Evolutionary conservation across 1,140 invertebrate species (phyloP).

Genomic region (Penaeus japonicus): DNA sequence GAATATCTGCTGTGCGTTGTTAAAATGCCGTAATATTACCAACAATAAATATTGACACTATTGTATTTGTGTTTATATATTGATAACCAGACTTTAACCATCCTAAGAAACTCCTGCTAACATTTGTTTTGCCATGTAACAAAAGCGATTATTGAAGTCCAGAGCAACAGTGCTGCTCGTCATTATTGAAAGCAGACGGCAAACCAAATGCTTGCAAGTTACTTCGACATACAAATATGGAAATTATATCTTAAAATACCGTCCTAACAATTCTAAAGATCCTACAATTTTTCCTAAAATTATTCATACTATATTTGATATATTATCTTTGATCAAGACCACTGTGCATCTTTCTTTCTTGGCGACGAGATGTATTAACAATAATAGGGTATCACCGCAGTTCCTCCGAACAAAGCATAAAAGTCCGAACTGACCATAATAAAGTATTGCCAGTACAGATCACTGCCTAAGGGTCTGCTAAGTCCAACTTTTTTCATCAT

Average conservation of each 20-base stretch:
- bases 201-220: slow-evolving; percentile 56
- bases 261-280: slow-evolving; percentile 54
- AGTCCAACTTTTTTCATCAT: slow-evolving; percentile 15
- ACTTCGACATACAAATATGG: slow-evolving; percentile 53
- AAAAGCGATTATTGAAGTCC: slow-evolving; percentile 51
- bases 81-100: slow-evolving; percentile 54
- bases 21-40: slow-evolving; percentile 55
- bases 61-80: slow-evolving; percentile 54
- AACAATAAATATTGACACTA: slow-evolving; percentile 54
- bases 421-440: slow-evolving; percentile 42
- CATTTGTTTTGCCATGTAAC: slow-evolving; percentile 55
- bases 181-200: slow-evolving; percentile 50
- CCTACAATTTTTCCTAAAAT: slow-evolving; percentile 53
- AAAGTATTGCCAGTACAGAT: slow-evolving; percentile 45
- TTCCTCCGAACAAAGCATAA: slow-evolving; percentile 46
- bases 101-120: slow-evolving; percentile 53
- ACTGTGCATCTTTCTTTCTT: slow-evolving; percentile 44
- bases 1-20: slow-evolving; percentile 54
- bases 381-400: slow-evolving; percentile 46
- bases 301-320: slow-evolving; percentile 57
- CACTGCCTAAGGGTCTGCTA: slow-evolving; percentile 34
- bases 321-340: slow-evolving; percentile 55
- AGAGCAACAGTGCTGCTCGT: slow-evolving; percentile 36
- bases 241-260: slow-evolving; percentile 56
- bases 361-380: slow-evolving; percentile 52